Base-by-base conservation (phyloP, 2,797 vertebrate genomes). In the Phaenicophaeus curvirostris region DNA sequence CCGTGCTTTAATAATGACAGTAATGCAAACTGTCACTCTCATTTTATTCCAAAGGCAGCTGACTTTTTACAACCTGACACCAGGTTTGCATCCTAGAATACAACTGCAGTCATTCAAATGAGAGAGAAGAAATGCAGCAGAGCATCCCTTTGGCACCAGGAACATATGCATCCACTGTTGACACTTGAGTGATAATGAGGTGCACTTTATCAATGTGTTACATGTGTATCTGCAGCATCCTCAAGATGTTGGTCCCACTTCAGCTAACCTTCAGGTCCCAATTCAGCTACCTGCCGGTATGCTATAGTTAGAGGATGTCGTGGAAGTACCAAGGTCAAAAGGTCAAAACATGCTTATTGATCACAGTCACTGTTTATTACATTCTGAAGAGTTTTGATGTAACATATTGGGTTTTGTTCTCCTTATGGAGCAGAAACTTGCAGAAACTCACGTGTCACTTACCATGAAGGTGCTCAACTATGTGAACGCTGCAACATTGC, bases 11-110 rank as follows among this genome's bases (percentile, higher is more conserved):
- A 82, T 80, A 95, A 91, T 78, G 76, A 72, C 62, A 81, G 59
- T 90, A 92, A 97, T 84, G 76, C 85, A 84, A 90, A 84, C 76
- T 84, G 80, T 72, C 91, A 74, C 30, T 76, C 53, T 62, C 73
- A 48, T 66, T 92, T 71, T 63, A 93, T 93, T 94, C 75, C 66
- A 72, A 85, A 90, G 73, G 50, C 79, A 91, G 54, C 10, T 94
- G 92, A 84, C 37, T 74, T 94, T 87, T 91, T 92, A 79, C 61
- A 90, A 82, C 50, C 62, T 66, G 63, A 74, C 42, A 69, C 48
- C 24, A 81, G 35, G 35, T 71, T 76, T 89, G 58, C 68, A 44
- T 92, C 50, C 73, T 89, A 83, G 77, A 74, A 87, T 84, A 71
- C 59, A 93, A 79, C 33, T 75, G 54, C 69, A 84, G 84, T 71